These are phyloP conservation scores for Sebastes cheni DNA, from an alignment of 2,797 vertebrate genomes.

Conservation along the genomic window DNA sequence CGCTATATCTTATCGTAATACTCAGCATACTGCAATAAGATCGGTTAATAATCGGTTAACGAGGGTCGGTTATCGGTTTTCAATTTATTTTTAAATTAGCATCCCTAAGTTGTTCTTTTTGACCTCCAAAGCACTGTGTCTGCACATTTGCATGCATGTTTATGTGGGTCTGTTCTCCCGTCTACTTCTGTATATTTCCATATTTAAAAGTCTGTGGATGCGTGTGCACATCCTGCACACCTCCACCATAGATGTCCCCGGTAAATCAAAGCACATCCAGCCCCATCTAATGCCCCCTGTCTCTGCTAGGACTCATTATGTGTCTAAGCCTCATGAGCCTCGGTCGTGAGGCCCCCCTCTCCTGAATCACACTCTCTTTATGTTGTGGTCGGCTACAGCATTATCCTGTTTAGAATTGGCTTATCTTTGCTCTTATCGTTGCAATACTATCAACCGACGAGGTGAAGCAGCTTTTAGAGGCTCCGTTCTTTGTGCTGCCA, in stretches of 20 bases:
- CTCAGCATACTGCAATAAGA: no score
- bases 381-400: conserved; percentile 24
- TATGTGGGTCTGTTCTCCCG: not conserved
- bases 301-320: conserved; percentile 54
- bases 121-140: not conserved
- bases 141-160: not conserved
- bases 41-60: no score
- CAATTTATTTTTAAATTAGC: no score
- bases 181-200: conserved; percentile 18
- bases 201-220: not conserved
- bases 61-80: no score
- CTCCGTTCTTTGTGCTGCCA: conserved; percentile 39
- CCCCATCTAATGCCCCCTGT: conserved; percentile 22
- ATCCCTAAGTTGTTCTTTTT: not conserved
- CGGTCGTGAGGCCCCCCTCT: conserved; percentile 13
- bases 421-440: conserved; percentile 61
- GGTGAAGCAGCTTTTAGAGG: conserved; percentile 47
- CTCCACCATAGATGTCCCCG: conserved; percentile 17
- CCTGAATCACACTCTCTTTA: conserved; percentile 43
- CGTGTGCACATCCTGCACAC: conserved; percentile 5
- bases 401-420: conserved; percentile 50
- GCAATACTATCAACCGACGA: conserved; percentile 47
- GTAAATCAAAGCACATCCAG: conserved; percentile 49
- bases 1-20: no score
- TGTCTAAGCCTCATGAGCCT: conserved; percentile 55